Base-by-base conservation (phyloP, 2,797 vertebrate genomes). In the Ctenosaura bakeri region DNA sequence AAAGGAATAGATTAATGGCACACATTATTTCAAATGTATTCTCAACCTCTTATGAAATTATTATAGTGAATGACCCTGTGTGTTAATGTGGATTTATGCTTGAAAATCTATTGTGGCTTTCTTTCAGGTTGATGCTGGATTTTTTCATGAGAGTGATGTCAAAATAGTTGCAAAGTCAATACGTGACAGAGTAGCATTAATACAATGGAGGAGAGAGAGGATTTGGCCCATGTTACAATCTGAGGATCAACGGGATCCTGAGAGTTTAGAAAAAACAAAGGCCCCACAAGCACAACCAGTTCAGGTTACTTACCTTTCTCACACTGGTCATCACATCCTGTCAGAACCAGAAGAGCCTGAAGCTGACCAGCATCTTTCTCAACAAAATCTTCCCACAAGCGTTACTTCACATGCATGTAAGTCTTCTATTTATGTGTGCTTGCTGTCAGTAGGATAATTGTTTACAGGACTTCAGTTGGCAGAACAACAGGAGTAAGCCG, bases 91-190 rank as follows among this genome's bases (percentile, higher is more conserved):
- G 83, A 89, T 94, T 77, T 18, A 14, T 54, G 16, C 6, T 54
- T 87, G 35, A 90, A 3, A 90, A 82, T 20, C 32, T 88, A 38
- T 79, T 29, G n/a, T 95, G 83, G 93, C 74, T 95, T 86, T 95
- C 81, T 94, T 94, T 82, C 95, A 99, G 99, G 98, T 99, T 87
- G 98, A 99, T 91, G 98, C 98, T 56, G 98, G 98, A 85, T 99
- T 99, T 96, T 99, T 99, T 97, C 98, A 99, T 0, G 99, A 99
- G 94, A 99, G 97, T 0, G 99, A 99, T 42, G 97, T 98, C 66
- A 99, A 99, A 97, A 98, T 98, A 1, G 98, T 99, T 92, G 98
- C 98, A 24, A 99, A 99, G 97, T 99, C 99, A 0, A 98, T 99
- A 93, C 97, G 98, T 26, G 99, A 99, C 96, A 97, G 99, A 0